Evolutionary conservation across 2,888 invertebrate species (phyloP), one percentile per base, ranked within the genome.

Genomic region (Acrobasis consociella): DNA sequence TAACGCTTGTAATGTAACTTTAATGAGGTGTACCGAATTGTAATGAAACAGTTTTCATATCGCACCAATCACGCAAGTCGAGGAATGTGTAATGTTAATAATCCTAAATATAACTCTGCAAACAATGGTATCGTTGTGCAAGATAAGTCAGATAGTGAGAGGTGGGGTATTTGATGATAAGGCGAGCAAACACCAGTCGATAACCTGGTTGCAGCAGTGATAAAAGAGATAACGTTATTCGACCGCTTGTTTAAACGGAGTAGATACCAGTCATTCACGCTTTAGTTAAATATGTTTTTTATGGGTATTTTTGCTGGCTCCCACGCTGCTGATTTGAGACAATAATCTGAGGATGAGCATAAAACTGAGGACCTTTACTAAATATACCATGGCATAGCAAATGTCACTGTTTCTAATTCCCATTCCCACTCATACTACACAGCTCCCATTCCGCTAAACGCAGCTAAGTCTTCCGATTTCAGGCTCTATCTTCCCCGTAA

Each of bases 181-280:
- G 78, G 72, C 71, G 77, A 74, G 75, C 85, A 89, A 89, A 90
- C 88, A 89, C 80, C 85, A 84, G 82, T 84, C 83, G 90, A 90
- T 89, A 90, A 86, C 89, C 87, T 85, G 89, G 85, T 87, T 89
- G 87, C 83, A 80, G 77, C 73, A 68, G 78, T 83, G 89, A 89
- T 22, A 22, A n/a, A n/a, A 22, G 22, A 2, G 22, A 22, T 90
- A 87, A 81, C 73, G 75, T 80, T 82, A 83, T 78, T 74, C 71
- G 70, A 67, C 16, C 39, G 60, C 51, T 63, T 74, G 77, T 82
- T 81, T 81, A 69, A 69, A 74, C 73, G 73, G 72, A 72, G 65
- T 68, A 38, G 39, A 56, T 56, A 56, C 11, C 10, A 56, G 42
- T 42, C 56, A 56, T 56, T 42, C 42, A 42, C 13, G 42, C 8